These are phyloP conservation scores for Macrophya alboannulata DNA, from an alignment of 2,888 invertebrate genomes.

Conservation along the genomic window DNA sequence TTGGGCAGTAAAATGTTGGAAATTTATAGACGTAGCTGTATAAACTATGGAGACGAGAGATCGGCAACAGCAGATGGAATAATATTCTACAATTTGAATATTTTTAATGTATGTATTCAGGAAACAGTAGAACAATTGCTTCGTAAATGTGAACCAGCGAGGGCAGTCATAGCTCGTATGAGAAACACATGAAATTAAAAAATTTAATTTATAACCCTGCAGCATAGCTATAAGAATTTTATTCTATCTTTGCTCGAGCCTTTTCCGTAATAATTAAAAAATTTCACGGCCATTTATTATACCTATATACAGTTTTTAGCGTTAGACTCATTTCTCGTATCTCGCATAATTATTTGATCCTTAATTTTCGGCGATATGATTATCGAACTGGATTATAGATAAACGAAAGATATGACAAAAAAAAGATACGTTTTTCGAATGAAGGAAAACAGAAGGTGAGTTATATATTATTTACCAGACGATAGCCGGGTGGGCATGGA, in stretches of 20 bases:
- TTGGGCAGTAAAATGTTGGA: constrained; percentile 44
- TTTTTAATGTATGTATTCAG: constrained; percentile 49
- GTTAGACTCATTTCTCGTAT: not conserved
- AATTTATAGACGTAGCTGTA: constrained; percentile 17
- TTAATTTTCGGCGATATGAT: not conserved
- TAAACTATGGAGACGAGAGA: not conserved
- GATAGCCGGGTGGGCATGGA: constrained; percentile 34
- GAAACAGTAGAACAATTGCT: constrained; percentile 46
- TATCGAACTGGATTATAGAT: not conserved
- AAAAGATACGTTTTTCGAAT: not conserved
- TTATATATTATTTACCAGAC: constrained; percentile 24
- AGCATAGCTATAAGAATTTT: not conserved
- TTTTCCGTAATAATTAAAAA: not conserved
- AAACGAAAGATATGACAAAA: too few relatives aligned
- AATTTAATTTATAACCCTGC: not conserved
- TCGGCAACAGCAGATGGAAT: constrained; percentile 39
- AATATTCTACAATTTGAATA: constrained; percentile 40
- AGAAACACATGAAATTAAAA: not conserved
- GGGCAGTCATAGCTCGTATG: not conserved
- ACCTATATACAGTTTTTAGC: not conserved
- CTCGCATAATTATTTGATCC: not conserved
- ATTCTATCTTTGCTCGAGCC: not conserved
- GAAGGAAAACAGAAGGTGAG: constrained; percentile 31
- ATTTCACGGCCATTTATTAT: not conserved
- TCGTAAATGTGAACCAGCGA: not conserved